Percentiles rank a stretch among this genome's conserved stretches.
phyloP scores from a whole-genome alignment of 2,888 invertebrate genomes.

The Melinopterus prodromus region DNA sequence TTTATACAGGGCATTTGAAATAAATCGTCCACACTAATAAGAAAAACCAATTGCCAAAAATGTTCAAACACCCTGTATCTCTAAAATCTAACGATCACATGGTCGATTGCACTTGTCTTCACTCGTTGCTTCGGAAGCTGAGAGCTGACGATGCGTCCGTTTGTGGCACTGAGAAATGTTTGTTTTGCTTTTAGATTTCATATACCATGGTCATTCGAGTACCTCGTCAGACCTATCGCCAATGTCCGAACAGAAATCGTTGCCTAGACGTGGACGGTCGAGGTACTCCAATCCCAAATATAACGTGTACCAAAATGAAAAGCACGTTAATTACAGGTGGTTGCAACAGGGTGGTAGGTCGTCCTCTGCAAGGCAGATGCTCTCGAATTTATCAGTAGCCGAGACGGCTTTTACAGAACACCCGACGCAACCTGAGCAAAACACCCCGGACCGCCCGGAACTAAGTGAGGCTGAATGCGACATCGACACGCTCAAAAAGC shows the following conservation, averaged over 20 bases:
- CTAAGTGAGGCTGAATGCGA: slow-evolving; percentile 77
- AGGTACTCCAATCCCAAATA: slow-evolving; percentile 62
- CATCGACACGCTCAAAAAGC: slow-evolving; percentile 77
- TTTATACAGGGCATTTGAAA: background rate
- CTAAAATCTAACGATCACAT: background rate
- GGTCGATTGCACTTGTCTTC: background rate
- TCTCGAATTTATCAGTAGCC: slow-evolving; percentile 69
- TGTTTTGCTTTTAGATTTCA: slow-evolving; percentile 67
- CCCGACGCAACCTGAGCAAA: slow-evolving; percentile 54
- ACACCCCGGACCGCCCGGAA: slow-evolving; percentile 66
- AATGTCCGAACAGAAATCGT: slow-evolving; percentile 80
- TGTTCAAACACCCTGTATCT: background rate
- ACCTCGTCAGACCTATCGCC: slow-evolving; percentile 81
- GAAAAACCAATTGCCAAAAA: background rate
- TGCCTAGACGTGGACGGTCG: slow-evolving; percentile 75
- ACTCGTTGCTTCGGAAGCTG: background rate
- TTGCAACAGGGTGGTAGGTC: slow-evolving; percentile 57
- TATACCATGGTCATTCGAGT: slow-evolving; percentile 79
- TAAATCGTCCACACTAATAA: background rate
- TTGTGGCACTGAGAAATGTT: slow-evolving; percentile 6
- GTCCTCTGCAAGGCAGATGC: slow-evolving; percentile 66
- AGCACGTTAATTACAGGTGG: slow-evolving; percentile 65
- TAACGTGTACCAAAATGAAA: slow-evolving; percentile 63
- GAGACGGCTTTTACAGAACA: slow-evolving; percentile 65
- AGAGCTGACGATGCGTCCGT: slow-evolving; percentile 1